phyloP scores from a whole-genome alignment of 2,797 vertebrate species.

The Periparus ater region DNA sequence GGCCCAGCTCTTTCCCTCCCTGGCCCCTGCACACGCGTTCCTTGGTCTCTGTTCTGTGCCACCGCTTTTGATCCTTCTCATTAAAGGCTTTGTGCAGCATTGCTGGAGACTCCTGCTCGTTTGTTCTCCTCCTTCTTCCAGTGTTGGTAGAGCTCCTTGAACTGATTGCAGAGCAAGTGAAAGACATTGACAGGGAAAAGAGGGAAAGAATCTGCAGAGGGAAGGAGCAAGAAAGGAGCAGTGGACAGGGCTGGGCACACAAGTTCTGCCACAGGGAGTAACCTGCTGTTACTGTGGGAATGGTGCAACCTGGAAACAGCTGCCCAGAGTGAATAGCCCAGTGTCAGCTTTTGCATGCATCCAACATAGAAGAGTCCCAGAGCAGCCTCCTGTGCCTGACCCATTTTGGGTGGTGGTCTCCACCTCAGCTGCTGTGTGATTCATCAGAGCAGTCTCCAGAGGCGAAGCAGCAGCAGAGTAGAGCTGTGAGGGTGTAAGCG shows the following conservation, averaged over 20 bases:
- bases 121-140: neutral
- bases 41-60: neutral
- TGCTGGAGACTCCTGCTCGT: too few species aligned
- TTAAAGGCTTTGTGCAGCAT: too few species aligned
- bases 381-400: neutral
- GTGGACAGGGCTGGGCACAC: neutral
- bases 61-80: too few species aligned
- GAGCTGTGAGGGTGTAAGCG: neutral
- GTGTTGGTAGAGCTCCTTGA: neutral
- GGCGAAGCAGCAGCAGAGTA: neutral
- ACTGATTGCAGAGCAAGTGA: neutral
- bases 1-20: neutral
- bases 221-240: neutral
- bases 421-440: too few species aligned
- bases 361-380: neutral
- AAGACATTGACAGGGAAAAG: too few species aligned
- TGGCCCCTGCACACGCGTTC: neutral
- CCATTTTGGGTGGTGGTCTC: neutral
- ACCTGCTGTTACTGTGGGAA: neutral
- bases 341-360: rapidly evolving
- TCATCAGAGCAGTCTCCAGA: too few species aligned
- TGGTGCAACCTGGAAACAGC: neutral
- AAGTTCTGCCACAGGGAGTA: neutral
- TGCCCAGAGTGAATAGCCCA: neutral
- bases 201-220: rapidly evolving